Percentiles rank a stretch among this genome's conserved stretches.
Conservation (phyloP, 2,113 vertebrate genomes). For the Aegithalos caudatus region DNA sequence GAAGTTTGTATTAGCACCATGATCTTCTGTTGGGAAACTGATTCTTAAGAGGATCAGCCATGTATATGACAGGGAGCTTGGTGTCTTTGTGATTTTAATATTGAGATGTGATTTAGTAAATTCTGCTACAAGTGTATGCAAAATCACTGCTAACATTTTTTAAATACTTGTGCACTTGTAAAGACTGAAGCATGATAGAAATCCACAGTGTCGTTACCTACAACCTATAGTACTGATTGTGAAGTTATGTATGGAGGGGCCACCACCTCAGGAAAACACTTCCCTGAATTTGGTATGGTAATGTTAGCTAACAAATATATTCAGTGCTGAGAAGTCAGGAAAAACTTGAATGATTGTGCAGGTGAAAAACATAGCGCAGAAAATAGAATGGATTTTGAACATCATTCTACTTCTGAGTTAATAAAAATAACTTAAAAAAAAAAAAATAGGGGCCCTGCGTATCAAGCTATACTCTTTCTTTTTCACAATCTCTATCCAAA, state of each 20-base stretch:
- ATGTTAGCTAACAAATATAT: not conserved
- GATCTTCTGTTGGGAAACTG: not conserved
- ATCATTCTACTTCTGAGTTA: not conserved
- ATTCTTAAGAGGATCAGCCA: not conserved
- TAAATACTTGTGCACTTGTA: not conserved
- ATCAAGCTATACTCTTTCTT: not conserved
- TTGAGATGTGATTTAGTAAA: not conserved
- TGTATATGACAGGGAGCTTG: not conserved
- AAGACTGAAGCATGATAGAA: not conserved
- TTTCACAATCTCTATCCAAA: not conserved
- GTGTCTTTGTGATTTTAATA: not conserved
- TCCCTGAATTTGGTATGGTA: not conserved
- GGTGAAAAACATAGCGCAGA: not conserved
- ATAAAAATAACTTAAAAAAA: not conserved
- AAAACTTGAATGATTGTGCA: not conserved
- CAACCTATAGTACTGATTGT: not conserved
- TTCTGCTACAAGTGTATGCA: not conserved
- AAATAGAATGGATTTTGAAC: not conserved
- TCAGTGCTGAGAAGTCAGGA: not conserved
- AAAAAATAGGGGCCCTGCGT: not conserved
- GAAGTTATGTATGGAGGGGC: not conserved
- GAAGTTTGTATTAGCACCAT: not conserved
- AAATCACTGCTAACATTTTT: not conserved
- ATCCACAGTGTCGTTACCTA: not conserved
- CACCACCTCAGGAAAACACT: not conserved